Conservation (phyloP, 23 tunicate genomes). For the Diplosoma virens region DNA sequence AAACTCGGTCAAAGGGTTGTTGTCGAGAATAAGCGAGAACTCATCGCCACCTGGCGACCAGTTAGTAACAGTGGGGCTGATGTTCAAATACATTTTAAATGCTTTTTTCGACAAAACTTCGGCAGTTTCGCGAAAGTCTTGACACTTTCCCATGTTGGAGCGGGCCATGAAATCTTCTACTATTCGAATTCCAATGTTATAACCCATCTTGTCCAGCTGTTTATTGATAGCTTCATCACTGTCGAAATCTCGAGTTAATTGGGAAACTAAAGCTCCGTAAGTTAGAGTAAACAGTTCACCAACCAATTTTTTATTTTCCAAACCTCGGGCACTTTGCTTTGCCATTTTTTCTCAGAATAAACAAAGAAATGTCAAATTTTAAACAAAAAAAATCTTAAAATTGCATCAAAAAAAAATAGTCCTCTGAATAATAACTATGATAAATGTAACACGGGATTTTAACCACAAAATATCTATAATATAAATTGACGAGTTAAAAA, state of each 20-base stretch:
- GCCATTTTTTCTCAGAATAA: constrained; percentile 2
- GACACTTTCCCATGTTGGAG: constrained; percentile 64
- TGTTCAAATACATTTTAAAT: constrained; percentile 83
- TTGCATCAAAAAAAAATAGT: too few relatives aligned
- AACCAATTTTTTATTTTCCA: constrained; percentile 54
- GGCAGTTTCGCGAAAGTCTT: constrained; percentile 83
- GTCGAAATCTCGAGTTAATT: constrained; percentile 76
- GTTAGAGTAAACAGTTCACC: constrained; percentile 90
- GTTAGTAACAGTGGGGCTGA: constrained; percentile 65
- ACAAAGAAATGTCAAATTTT: not conserved
- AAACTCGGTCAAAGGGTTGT: constrained; percentile 81
- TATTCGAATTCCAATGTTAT: constrained; percentile 85
- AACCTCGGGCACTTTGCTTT: constrained; percentile 1
- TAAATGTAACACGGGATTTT: too few relatives aligned
- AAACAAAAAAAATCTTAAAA: not conserved
- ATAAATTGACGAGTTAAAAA: too few relatives aligned
- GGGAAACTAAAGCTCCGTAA: constrained; percentile 82
- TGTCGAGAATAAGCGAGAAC: constrained; percentile 76
- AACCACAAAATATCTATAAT: too few relatives aligned
- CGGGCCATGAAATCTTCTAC: constrained; percentile 77
- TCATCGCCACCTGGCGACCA: constrained; percentile 86
- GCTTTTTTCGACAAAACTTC: constrained; percentile 70
- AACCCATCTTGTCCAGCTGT: constrained; percentile 93
- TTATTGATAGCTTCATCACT: constrained; percentile 76
- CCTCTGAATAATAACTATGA: too few relatives aligned